phyloP scores from a whole-genome alignment of 1,140 invertebrate genomes.

The Drosophila bocqueti region DNA sequence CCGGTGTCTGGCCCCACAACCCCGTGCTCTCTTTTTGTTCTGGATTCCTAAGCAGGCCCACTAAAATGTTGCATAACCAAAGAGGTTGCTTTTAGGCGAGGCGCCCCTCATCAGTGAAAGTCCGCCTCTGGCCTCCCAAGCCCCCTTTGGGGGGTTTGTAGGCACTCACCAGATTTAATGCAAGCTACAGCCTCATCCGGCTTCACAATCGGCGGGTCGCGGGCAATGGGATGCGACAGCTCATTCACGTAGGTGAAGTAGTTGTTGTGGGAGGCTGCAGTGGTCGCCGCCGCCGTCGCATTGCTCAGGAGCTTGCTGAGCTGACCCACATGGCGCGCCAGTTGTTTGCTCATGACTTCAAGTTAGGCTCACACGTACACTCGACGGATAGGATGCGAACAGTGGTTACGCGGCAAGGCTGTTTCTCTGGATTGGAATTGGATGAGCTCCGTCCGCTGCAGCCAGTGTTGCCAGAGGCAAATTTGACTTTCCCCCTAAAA shows the following conservation, averaged over 20 bases:
- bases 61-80: slow-evolving; percentile 65
- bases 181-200: slow-evolving; percentile 86
- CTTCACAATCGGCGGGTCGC: slow-evolving; percentile 85
- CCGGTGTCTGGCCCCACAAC: slow-evolving; percentile 10
- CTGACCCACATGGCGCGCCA: slow-evolving; percentile 44
- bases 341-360: slow-evolving; percentile 65
- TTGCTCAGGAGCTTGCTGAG: slow-evolving; percentile 52
- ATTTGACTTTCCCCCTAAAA: too few relatives aligned
- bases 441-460: background rate
- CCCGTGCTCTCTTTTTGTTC: slow-evolving; percentile 38
- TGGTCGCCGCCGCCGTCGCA: slow-evolving; percentile 25
- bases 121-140: background rate
- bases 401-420: slow-evolving; percentile 8
- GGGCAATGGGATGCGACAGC: slow-evolving; percentile 86
- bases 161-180: slow-evolving; percentile 86
- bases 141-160: too few relatives aligned
- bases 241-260: slow-evolving; percentile 87
- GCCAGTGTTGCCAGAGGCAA: too few relatives aligned
- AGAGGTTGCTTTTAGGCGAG: slow-evolving; percentile 25
- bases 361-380: slow-evolving; percentile 10
- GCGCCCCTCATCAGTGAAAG: slow-evolving; percentile 9
- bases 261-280: slow-evolving; percentile 67
- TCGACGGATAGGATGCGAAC: slow-evolving; percentile 5
- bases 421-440: background rate
- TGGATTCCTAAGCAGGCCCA: slow-evolving; percentile 43